A percentile compares a stretch with the other conserved stretches of the same genome.
Conservation (phyloP, 92 coral and sea anemone species). For the Phenganax subtilis region DNA sequence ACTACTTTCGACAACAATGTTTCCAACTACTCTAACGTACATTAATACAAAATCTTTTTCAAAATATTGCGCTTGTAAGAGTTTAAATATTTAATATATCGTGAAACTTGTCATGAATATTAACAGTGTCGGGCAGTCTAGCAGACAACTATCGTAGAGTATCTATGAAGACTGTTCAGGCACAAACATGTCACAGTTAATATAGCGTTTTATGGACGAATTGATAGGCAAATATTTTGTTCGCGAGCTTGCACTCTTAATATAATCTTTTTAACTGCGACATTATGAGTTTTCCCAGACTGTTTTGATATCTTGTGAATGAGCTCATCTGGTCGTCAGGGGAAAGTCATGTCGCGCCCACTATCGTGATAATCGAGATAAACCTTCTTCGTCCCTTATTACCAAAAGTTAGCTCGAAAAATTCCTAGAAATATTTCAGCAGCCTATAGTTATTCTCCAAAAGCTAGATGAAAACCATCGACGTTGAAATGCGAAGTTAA, state of each 20-base stretch:
- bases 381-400: neutral
- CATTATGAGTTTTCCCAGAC: conserved; percentile 5
- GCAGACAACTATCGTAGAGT: neutral
- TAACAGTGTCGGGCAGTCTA: neutral
- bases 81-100: neutral
- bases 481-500: neutral
- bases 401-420: neutral
- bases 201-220: neutral
- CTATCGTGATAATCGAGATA: neutral
- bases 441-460: neutral
- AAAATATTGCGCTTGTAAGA: neutral
- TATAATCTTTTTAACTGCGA: neutral
- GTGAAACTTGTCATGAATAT: neutral
- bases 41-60: neutral
- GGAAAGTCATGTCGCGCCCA: conserved; percentile 26
- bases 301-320: conserved; percentile 3
- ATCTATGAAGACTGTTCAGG: neutral
- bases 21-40: neutral
- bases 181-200: neutral
- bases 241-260: too few species aligned
- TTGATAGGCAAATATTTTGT: neutral
- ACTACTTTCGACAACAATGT: neutral
- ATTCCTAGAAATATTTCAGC: neutral
- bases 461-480: neutral
- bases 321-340: conserved; percentile 9